These are phyloP conservation scores for Melanostoma scalare DNA, from an alignment of 2,888 invertebrate species.

Conservation along the genomic window DNA sequence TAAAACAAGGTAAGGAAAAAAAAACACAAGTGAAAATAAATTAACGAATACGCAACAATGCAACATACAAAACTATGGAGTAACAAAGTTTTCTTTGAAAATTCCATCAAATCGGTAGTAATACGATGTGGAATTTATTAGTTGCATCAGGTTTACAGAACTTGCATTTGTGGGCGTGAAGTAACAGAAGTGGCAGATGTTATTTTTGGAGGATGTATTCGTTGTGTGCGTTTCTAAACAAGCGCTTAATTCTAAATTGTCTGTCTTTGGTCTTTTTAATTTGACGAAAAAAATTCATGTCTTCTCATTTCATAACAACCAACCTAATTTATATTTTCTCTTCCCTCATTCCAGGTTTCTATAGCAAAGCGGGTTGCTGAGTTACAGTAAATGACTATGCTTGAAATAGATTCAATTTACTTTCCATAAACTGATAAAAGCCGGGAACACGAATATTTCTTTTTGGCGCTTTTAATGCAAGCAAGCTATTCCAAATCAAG, in stretches of 20 bases:
- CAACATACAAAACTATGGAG: too few species aligned
- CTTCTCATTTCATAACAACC: conserved; percentile 30
- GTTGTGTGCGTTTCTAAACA: background rate
- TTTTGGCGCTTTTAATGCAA: conserved; percentile 62
- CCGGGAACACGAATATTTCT: conserved; percentile 6
- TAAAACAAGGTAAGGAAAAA: conserved; percentile 37
- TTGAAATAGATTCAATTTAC: conserved; percentile 35
- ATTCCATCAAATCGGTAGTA: too few species aligned
- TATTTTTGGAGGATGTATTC: too few species aligned
- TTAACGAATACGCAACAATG: too few species aligned
- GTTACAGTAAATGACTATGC: conserved; percentile 30
- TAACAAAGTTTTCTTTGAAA: too few species aligned
- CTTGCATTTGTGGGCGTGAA: too few species aligned
- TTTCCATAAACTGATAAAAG: conserved; percentile 8
- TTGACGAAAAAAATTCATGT: conserved; percentile 22
- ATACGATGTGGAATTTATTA: too few species aligned
- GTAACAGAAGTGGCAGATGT: too few species aligned
- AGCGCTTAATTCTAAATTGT: background rate
- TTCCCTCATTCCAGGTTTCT: conserved; percentile 57
- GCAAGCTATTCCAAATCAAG: conserved; percentile 37
- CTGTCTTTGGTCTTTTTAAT: conserved; percentile 8
- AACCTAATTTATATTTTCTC: conserved; percentile 52
- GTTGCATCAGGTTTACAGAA: too few species aligned
- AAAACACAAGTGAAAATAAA: too few species aligned
- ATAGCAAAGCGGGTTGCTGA: conserved; percentile 19